Conservation (phyloP, 2,113 vertebrate genomes). For the Pangasianodon hypophthalmus region DNA sequence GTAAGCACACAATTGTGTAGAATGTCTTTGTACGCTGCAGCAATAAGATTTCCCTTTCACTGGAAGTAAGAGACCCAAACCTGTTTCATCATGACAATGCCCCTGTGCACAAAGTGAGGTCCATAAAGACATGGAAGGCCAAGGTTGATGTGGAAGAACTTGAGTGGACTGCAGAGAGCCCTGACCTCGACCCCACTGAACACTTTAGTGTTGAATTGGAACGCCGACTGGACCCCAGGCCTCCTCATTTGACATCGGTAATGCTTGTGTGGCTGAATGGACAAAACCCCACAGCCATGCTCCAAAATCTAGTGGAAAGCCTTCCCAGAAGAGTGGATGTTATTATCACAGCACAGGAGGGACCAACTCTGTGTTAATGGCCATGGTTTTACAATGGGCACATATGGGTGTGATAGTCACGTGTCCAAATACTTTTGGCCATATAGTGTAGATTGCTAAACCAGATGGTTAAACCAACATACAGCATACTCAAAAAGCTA, state of each 20-base stretch:
- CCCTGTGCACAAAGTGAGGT: too few relatives aligned
- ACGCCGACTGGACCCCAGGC: too few relatives aligned
- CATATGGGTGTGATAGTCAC: not conserved
- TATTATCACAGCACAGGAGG: not conserved
- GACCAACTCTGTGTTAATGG: not conserved
- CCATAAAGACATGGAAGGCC: too few relatives aligned
- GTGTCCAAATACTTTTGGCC: not conserved
- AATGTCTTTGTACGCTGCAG: too few relatives aligned
- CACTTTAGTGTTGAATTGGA: too few relatives aligned
- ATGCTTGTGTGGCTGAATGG: not conserved
- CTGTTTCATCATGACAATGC: too few relatives aligned
- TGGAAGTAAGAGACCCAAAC: too few relatives aligned
- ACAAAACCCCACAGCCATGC: not conserved
- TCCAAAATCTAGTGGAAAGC: not conserved
- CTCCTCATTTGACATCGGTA: not conserved
- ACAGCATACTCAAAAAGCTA: not conserved
- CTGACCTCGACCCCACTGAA: too few relatives aligned
- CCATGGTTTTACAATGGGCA: not conserved
- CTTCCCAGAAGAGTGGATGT: not conserved
- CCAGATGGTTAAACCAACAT: not conserved
- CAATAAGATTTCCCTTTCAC: too few relatives aligned
- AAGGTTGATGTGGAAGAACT: too few relatives aligned
- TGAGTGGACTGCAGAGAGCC: too few relatives aligned
- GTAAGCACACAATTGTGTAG: not conserved
- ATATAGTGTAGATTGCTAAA: not conserved